Evolutionary conservation across 2,797 vertebrate genomes (phyloP), one percentile per base, ranked within the genome.

Genomic region (Tapera naevia): DNA sequence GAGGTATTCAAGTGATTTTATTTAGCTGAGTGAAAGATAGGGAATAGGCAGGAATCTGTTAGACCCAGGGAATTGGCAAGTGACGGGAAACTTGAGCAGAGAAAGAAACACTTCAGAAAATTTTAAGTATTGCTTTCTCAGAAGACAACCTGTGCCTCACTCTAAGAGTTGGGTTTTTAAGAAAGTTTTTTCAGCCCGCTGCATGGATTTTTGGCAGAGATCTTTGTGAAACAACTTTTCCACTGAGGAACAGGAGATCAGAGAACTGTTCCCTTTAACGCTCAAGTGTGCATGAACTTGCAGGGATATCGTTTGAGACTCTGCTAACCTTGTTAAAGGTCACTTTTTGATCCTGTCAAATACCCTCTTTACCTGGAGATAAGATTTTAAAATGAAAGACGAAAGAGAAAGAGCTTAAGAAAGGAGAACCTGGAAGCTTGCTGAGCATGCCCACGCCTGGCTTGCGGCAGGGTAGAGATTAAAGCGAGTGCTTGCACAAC

Each of bases 361-460:
- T 79, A 72, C 89, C 81, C 89, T 80, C 86, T 96, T 95, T 94
- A 89, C 93, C 50, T 51, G 62, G 65, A 95, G 95, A 96, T 95
- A 96, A 96, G 94, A 87, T 94, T 95, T 86, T 69, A 81, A 95
- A 91, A 95, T 84, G 82, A 95, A 96, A 96, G 96, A 82, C 33
- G 41, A 96, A 94, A 95, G 93, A 93, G 86, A 96, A 96, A 73
- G 67, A 78, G 84, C 94, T 94, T 92, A 88, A 93, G 90, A 66
- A 93, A 79, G 75, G 92, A 79, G 35, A 85, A 50, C 23, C 2
- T 12, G 84, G 89, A 64, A 37, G 88, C 80, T 75, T 18, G 16
- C 53, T 61, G 94, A 74, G 91, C 67, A 24, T 1, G 4, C n/a
- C 66, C 2, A 8, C 0, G 6, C 66, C 35, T 5, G 76, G 46